Percentiles rank a stretch among this genome's conserved stretches.
phyloP scores from a whole-genome alignment of 2,113 vertebrate species.

The Pelecanus crispus region DNA sequence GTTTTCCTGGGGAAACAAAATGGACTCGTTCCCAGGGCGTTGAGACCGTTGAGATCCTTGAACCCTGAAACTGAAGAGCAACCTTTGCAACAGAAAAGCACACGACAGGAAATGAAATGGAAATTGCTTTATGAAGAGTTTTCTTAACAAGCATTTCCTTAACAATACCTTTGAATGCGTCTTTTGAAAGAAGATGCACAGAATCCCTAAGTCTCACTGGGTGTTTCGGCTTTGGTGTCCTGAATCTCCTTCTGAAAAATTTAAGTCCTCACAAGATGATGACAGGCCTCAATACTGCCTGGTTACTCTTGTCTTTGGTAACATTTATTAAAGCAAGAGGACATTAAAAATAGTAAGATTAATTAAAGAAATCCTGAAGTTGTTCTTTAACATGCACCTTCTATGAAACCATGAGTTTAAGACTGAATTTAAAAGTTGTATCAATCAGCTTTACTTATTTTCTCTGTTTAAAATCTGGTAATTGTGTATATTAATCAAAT shows the following conservation, averaged over 20 bases:
- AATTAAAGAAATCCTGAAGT: not conserved
- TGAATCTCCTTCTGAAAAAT: not conserved
- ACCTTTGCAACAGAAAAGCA: not conserved
- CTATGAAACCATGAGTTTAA: not conserved
- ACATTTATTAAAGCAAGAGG: not conserved
- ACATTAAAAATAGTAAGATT: not conserved
- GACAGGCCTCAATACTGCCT: not conserved
- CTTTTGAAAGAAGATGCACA: not conserved
- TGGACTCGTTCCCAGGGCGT: not conserved
- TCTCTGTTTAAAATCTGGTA: conserved; percentile 15
- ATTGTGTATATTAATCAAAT: not conserved
- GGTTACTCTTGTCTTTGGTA: not conserved
- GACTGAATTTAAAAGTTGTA: not conserved
- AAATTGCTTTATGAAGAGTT: not conserved
- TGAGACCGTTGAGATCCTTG: not conserved
- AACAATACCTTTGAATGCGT: not conserved
- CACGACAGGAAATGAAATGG: not conserved
- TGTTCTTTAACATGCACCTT: not conserved
- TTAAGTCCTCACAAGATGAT: not conserved
- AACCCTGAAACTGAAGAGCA: not conserved
- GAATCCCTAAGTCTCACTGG: not conserved
- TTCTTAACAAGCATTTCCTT: not conserved
- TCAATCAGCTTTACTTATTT: conserved; percentile 26
- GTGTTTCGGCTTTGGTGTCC: not conserved
- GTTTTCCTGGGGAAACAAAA: not conserved